Evolutionary conservation across 2,888 invertebrate species (phyloP).

Genomic region (Xanthorhoe designata): DNA sequence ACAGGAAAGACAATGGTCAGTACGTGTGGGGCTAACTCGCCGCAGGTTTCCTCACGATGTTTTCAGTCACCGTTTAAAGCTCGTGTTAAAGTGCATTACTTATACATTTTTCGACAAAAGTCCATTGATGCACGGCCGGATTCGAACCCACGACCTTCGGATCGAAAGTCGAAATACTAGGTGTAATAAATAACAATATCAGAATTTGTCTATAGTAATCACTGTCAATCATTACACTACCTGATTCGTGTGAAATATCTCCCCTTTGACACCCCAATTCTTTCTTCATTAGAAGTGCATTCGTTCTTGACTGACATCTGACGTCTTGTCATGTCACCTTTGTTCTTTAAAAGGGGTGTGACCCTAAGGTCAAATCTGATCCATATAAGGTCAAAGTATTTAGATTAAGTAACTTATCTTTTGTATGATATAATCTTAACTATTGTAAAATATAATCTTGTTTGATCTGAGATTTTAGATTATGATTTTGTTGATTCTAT

Average conservation of each 20-base stretch:
- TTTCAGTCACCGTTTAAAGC: no score
- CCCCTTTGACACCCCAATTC: conserved; percentile 50
- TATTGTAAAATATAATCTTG: conserved; percentile 44
- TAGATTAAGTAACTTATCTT: conserved; percentile 55
- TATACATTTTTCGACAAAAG: no score
- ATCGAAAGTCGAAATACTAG: no score
- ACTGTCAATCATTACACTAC: conserved; percentile 36
- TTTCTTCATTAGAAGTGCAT: conserved; percentile 65
- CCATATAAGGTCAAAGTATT: conserved; percentile 58
- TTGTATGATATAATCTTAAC: conserved; percentile 41
- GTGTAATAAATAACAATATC: conserved; percentile 27
- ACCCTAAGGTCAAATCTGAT: conserved; percentile 60
- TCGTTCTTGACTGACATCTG: conserved; percentile 62
- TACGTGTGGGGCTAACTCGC: no score
- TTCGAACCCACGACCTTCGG: no score
- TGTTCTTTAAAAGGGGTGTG: conserved; percentile 61
- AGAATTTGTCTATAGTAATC: conserved; percentile 17
- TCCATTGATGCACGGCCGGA: no score
- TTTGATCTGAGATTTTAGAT: conserved; percentile 52
- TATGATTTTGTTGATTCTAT: conserved; percentile 54
- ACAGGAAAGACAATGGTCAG: no score
- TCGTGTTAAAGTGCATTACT: no score
- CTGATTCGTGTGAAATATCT: conserved; percentile 50
- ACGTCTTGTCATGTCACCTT: conserved; percentile 61
- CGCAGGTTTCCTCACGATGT: no score